Evolutionary conservation across 1,140 invertebrate species (phyloP).

Genomic region (Bombus breviceps): DNA sequence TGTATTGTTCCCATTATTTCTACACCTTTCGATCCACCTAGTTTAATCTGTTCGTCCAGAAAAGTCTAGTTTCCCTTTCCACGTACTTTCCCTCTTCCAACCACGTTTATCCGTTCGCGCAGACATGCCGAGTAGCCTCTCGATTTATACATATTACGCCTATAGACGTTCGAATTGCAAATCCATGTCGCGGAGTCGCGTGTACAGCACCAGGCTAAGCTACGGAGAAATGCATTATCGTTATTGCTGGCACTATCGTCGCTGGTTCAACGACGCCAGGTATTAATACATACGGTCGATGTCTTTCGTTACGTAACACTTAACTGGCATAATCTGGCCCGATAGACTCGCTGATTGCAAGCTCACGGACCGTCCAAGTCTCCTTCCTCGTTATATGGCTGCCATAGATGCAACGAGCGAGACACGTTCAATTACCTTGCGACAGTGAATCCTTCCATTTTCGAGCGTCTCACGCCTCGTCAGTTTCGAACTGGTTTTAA

Average conservation of each 20-base stretch:
- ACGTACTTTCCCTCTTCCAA: background rate
- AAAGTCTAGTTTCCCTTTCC: background rate
- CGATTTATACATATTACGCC: slow-evolving; percentile 76
- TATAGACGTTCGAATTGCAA: slow-evolving; percentile 79
- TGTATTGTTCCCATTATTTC: background rate
- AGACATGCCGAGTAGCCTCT: background rate
- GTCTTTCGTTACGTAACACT: slow-evolving; percentile 67
- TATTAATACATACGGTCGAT: slow-evolving; percentile 66
- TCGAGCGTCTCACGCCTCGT: background rate
- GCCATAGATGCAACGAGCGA: slow-evolving; percentile 2
- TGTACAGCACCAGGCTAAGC: slow-evolving; percentile 61
- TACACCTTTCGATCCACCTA: background rate
- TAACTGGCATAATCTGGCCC: slow-evolving; percentile 44
- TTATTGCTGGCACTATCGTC: slow-evolving; percentile 71
- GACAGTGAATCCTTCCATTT: background rate
- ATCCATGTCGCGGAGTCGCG: slow-evolving; percentile 74
- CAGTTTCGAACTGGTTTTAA: background rate
- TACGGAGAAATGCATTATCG: slow-evolving; percentile 66
- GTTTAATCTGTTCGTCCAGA: background rate
- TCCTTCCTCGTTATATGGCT: slow-evolving; percentile 1
- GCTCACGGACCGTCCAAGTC: slow-evolving; percentile 30
- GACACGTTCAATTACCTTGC: slow-evolving; percentile 25
- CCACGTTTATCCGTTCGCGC: background rate
- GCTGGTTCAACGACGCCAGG: slow-evolving; percentile 42
- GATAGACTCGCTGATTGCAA: slow-evolving; percentile 54